Evolutionary conservation across 2,113 vertebrate genomes (phyloP).

Genomic region (Tyto alba): DNA sequence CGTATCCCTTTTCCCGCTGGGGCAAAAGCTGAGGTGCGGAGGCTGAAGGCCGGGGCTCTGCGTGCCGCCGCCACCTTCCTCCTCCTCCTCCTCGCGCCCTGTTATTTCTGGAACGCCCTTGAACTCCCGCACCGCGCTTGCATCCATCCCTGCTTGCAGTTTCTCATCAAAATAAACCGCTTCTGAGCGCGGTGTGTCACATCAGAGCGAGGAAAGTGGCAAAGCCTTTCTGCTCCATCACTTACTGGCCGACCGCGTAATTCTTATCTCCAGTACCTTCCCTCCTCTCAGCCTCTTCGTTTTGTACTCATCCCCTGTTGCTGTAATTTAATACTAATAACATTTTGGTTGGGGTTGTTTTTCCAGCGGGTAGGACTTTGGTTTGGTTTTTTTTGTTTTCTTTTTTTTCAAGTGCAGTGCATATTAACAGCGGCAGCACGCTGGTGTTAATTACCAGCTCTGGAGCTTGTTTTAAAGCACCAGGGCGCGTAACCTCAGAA

Average conservation of each 20-base stretch:
- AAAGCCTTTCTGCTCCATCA: background rate
- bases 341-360: background rate
- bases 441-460: background rate
- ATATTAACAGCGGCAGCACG: background rate
- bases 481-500: accelerated
- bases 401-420: background rate
- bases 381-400: too few species aligned
- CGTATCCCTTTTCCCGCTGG: accelerated
- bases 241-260: background rate
- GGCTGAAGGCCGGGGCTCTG: background rate
- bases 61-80: accelerated
- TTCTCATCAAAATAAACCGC: background rate
- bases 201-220: accelerated
- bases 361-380: background rate
- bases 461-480: background rate
- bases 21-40: background rate
- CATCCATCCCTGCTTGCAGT: background rate
- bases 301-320: background rate
- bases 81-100: accelerated
- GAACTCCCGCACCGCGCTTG: background rate
- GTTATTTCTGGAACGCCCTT: background rate
- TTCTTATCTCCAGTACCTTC: background rate
- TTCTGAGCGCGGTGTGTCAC: background rate
- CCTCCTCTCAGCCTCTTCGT: background rate
- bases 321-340: background rate